Percentiles rank a stretch among this genome's conserved stretches.
Conservation (phyloP, 2,113 vertebrate species). For the Passer montanus region DNA sequence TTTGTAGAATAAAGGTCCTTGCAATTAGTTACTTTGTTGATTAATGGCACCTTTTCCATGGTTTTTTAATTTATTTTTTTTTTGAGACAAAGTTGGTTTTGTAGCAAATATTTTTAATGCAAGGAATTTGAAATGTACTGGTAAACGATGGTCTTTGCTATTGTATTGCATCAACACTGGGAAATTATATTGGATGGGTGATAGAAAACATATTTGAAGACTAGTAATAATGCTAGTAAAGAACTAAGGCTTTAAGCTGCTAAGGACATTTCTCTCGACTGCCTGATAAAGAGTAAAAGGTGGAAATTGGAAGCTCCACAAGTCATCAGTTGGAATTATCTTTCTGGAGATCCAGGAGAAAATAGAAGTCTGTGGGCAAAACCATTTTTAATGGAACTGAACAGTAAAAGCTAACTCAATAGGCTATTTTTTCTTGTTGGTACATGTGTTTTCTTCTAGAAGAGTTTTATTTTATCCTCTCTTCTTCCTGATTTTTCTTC, state of each 20-base stretch:
- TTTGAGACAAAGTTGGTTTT: not conserved
- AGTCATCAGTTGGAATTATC: conserved; percentile 1
- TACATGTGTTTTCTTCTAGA: not conserved
- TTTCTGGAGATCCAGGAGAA: not conserved
- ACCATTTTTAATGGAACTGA: not conserved
- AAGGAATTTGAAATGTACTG: not conserved
- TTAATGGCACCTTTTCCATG: not conserved
- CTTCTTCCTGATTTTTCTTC: not conserved
- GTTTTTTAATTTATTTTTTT: not conserved
- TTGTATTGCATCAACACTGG: not conserved
- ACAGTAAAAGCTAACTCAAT: not conserved
- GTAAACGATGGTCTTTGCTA: not conserved
- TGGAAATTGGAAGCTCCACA: not conserved
- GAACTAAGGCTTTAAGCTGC: not conserved
- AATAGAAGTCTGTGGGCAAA: not conserved
- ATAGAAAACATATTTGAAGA: not conserved
- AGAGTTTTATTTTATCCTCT: not conserved
- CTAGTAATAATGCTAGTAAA: not conserved
- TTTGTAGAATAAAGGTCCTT: not conserved
- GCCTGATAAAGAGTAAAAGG: conserved; percentile 20
- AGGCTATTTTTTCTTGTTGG: conserved; percentile 11
- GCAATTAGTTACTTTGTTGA: not conserved
- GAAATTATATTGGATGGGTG: not conserved
- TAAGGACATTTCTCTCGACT: not conserved
- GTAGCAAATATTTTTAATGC: not conserved